These are phyloP conservation scores for Dendrolimus kikuchii DNA, from an alignment of 1,140 invertebrate species.

Conservation along the genomic window DNA sequence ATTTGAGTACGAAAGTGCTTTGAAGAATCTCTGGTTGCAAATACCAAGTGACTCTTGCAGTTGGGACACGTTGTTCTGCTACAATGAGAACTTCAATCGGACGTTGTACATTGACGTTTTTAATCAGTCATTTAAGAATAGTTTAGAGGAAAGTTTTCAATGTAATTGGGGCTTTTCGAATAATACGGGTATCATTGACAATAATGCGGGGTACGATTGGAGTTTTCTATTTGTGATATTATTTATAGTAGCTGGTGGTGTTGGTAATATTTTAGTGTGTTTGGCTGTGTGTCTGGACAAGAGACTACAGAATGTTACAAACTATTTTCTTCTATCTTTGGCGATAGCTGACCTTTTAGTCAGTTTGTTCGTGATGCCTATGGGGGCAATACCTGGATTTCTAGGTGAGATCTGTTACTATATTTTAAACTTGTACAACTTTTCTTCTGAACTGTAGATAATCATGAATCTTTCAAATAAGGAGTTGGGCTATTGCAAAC, in stretches of 20 bases:
- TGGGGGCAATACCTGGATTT: constrained; percentile 89
- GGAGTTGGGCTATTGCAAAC: too few relatives aligned
- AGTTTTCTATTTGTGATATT: constrained; percentile 84
- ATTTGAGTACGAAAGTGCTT: constrained; percentile 50
- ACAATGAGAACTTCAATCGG: constrained; percentile 40
- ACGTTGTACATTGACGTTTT: constrained; percentile 50
- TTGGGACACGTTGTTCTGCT: constrained; percentile 47
- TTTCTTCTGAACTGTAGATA: background rate
- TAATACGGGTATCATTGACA: constrained; percentile 18
- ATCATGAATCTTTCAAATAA: background rate
- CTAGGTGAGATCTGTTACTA: constrained; percentile 77
- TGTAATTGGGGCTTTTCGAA: constrained; percentile 50
- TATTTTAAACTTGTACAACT: constrained; percentile 4
- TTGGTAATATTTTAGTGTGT: constrained; percentile 95
- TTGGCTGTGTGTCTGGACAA: constrained; percentile 89
- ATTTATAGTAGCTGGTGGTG: constrained; percentile 88
- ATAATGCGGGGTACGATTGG: constrained; percentile 77
- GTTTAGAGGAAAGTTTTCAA: constrained; percentile 37
- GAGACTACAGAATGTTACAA: constrained; percentile 92
- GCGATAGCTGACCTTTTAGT: constrained; percentile 95
- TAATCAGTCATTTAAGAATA: constrained; percentile 22
- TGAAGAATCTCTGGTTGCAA: constrained; percentile 59
- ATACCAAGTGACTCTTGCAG: constrained; percentile 41
- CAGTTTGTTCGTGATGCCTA: constrained; percentile 91
- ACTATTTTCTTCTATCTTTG: constrained; percentile 94